Evolutionary conservation across 2,888 invertebrate genomes (phyloP).

Genomic region (Corbicula japonica): DNA sequence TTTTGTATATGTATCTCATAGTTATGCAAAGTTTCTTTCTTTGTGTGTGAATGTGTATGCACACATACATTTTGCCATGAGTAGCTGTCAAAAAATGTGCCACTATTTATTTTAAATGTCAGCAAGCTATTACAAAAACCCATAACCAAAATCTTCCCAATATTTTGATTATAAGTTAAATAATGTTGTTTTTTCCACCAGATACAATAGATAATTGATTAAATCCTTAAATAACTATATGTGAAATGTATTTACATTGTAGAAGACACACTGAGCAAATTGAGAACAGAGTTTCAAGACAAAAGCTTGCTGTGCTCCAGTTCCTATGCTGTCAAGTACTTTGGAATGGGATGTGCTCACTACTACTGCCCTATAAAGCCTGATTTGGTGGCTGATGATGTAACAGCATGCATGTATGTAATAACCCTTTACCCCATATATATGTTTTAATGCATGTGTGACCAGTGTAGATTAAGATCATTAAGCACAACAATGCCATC

Average conservation of each 20-base stretch:
- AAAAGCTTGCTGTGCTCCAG: neutral
- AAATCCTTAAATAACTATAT: neutral
- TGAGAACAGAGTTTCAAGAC: neutral
- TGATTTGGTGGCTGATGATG: neutral
- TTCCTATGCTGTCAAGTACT: neutral
- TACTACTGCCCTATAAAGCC: neutral
- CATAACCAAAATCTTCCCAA: too few species aligned
- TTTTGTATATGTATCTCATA: too few species aligned
- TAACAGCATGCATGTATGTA: constrained; percentile 13
- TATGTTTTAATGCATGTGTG: neutral
- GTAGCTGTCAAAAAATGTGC: too few species aligned
- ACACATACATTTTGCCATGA: too few species aligned
- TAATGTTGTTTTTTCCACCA: neutral
- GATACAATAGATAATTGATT: neutral
- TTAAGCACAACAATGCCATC: too few species aligned
- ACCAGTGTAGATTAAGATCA: neutral
- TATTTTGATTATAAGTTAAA: neutral
- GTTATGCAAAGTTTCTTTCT: too few species aligned
- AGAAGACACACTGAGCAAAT: neutral
- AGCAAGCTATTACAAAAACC: too few species aligned
- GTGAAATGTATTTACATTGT: neutral
- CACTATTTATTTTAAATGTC: too few species aligned
- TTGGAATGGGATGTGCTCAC: neutral
- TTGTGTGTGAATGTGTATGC: too few species aligned
- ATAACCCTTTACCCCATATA: neutral